Evolutionary conservation across 1,140 invertebrate genomes (phyloP).

Genomic region (Drosophila guanche): DNA sequence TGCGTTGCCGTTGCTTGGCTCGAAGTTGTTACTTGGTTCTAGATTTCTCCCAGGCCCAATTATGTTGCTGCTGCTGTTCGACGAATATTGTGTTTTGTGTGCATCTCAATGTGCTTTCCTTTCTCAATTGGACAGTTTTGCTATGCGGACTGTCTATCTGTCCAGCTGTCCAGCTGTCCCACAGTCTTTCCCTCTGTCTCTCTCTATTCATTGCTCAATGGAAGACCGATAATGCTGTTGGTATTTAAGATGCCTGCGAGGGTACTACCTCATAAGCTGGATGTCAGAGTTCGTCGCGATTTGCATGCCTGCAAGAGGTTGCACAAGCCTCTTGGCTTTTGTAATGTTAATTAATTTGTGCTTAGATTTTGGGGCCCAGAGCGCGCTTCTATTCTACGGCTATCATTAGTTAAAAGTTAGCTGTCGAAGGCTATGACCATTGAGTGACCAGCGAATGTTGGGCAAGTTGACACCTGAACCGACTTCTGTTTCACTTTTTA

Average conservation of each 20-base stretch:
- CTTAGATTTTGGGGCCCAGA: conserved; percentile 13
- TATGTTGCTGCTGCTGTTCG: conserved; percentile 30
- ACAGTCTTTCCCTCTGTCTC: not conserved
- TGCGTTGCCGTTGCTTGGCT: conserved; percentile 29
- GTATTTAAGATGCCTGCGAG: conserved; percentile 62
- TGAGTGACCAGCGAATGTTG: too few species aligned
- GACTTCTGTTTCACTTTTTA: conserved; percentile 11
- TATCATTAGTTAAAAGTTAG: not conserved
- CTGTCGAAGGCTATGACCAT: not conserved
- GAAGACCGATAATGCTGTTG: conserved; percentile 51
- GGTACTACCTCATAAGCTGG: conserved; percentile 18
- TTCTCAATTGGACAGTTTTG: conserved; percentile 54
- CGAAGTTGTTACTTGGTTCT: conserved; percentile 54
- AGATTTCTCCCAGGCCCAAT: conserved; percentile 75
- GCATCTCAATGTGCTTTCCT: conserved; percentile 48
- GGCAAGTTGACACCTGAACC: conserved; percentile 16
- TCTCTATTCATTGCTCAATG: conserved; percentile 54
- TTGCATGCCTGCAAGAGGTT: conserved; percentile 31
- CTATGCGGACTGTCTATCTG: conserved; percentile 1
- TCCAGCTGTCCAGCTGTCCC: not conserved
- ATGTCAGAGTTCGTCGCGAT: conserved; percentile 59
- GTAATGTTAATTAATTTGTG: conserved; percentile 61
- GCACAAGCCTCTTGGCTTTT: conserved; percentile 42
- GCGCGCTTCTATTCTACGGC: too few species aligned
- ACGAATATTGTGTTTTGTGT: not conserved